Evolutionary conservation across 2,888 invertebrate genomes (phyloP).

Genomic region (Apodemia mormo): DNA sequence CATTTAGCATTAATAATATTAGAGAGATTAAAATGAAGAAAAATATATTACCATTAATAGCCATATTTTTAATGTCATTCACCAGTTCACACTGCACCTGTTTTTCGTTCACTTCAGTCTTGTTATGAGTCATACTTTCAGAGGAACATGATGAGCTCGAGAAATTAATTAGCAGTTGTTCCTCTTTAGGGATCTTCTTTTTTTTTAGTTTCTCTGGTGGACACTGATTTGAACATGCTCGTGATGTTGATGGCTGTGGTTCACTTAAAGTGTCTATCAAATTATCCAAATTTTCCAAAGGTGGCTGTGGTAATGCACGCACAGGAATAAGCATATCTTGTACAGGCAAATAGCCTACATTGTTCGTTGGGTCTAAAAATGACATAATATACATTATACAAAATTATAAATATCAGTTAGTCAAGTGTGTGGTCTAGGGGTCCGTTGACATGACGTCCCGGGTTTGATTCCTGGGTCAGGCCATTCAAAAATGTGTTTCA

Average conservation of each 20-base stretch:
- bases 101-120: conserved; percentile 3
- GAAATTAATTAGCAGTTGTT: conserved; percentile 3
- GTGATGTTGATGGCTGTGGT: conserved; percentile 2
- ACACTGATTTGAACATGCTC: conserved; percentile 5
- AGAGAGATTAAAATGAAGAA: background rate
- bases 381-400: too few species aligned
- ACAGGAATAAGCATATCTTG: conserved; percentile 45
- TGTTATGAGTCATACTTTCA: conserved; percentile 7
- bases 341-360: conserved; percentile 52
- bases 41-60: conserved; percentile 41
- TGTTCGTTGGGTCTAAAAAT: conserved; percentile 49
- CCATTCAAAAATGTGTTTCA: too few species aligned
- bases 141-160: conserved; percentile 8
- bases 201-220: conserved; percentile 8
- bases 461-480: too few species aligned
- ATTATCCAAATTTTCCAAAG: conserved; percentile 42
- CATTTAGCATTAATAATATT: too few species aligned
- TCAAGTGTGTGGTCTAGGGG: too few species aligned
- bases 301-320: conserved; percentile 32
- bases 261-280: conserved; percentile 20
- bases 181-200: conserved; percentile 1
- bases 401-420: too few species aligned
- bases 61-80: background rate
- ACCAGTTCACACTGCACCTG: background rate
- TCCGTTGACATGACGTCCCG: too few species aligned